Conservation (phyloP, 2,113 vertebrate species). For the Marmota monax region DNA sequence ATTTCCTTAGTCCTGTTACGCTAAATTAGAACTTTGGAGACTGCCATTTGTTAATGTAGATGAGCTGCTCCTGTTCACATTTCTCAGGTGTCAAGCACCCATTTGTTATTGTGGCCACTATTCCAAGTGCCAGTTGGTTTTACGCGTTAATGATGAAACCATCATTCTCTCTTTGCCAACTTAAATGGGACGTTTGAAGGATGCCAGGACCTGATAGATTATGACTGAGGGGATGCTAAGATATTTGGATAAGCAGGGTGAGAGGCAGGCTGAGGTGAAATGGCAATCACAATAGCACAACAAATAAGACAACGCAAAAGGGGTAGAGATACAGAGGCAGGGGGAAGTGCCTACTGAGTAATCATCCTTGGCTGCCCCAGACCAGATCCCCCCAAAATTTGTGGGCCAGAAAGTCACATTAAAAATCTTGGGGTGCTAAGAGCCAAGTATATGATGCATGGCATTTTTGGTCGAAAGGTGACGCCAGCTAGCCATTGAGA, state of each 20-base stretch:
- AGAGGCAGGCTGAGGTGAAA: background rate
- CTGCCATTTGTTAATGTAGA: slow-evolving; percentile 68
- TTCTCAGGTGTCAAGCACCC: slow-evolving; percentile 36
- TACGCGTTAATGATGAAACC: slow-evolving; percentile 41
- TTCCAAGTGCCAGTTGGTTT: slow-evolving; percentile 14
- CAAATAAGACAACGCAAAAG: background rate
- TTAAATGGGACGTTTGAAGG: slow-evolving; percentile 32
- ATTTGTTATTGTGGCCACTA: slow-evolving; percentile 63
- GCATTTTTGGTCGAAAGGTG: too few species aligned
- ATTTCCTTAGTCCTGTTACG: slow-evolving; percentile 28
- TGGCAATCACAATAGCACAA: background rate
- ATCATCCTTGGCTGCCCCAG: background rate
- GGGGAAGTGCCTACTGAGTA: background rate
- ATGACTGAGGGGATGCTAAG: background rate
- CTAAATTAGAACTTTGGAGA: slow-evolving; percentile 65
- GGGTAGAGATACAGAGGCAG: background rate
- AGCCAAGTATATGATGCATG: too few species aligned
- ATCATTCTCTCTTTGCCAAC: slow-evolving; percentile 60
- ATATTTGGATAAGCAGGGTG: background rate
- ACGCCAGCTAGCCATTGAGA: too few species aligned
- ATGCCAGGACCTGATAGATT: slow-evolving; percentile 33
- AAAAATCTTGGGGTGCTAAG: background rate
- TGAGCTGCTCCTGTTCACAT: slow-evolving; percentile 58
- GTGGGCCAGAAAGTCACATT: background rate
- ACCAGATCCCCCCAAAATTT: background rate